These are phyloP conservation scores for Catharus fuscescens DNA, from an alignment of 2,113 vertebrate genomes.

Conservation along the genomic window DNA sequence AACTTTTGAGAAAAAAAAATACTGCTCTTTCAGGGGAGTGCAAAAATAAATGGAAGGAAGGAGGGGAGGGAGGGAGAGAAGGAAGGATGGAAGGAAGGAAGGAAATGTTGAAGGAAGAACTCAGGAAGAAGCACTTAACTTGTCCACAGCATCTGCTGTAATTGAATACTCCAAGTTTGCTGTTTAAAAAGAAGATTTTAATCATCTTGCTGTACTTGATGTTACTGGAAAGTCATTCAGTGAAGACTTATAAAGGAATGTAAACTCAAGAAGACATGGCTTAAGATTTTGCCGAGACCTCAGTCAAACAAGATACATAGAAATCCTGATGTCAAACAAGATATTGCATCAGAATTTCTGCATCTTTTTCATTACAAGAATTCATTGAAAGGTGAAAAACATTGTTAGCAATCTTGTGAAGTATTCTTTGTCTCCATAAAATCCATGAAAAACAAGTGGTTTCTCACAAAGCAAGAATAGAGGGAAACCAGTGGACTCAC, in stretches of 20 bases:
- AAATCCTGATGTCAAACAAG: neutral
- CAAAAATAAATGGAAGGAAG: neutral
- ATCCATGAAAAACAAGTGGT: neutral
- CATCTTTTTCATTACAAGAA: neutral
- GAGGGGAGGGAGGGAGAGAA: too few species aligned
- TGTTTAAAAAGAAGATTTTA: neutral
- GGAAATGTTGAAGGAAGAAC: neutral
- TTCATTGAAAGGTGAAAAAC: neutral
- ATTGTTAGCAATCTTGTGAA: neutral
- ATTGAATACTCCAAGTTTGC: neutral
- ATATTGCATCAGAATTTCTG: neutral
- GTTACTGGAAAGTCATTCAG: neutral
- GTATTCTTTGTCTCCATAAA: neutral
- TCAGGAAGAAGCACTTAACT: neutral
- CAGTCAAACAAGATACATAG: neutral
- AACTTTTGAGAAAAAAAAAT: slow-evolving; percentile 60
- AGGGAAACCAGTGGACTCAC: neutral
- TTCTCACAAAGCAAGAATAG: neutral
- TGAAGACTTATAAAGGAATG: neutral
- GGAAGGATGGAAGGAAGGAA: neutral
- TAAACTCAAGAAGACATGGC: neutral
- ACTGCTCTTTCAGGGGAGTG: slow-evolving; percentile 60
- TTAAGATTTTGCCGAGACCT: neutral
- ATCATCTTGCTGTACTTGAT: neutral
- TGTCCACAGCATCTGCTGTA: neutral